Evolutionary conservation across 1,140 invertebrate species (phyloP), one percentile per base, ranked within the genome.

Genomic region (Bombus ignitus): DNA sequence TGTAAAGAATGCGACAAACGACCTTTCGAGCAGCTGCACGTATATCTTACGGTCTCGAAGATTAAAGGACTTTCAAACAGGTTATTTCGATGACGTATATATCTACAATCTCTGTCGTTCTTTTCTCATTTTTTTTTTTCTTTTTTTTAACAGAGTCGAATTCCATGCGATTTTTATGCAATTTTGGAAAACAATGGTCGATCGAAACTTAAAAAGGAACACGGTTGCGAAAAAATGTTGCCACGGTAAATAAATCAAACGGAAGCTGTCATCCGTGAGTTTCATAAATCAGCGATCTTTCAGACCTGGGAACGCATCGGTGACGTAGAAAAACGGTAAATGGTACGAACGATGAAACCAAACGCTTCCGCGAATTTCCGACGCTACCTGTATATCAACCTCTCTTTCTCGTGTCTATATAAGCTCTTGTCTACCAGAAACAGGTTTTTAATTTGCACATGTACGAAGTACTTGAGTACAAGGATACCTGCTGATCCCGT

Each of bases 1-100:
- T 28, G 87, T 65, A 86, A 88, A 18, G 57, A 81, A 89, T 86
- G 83, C 81, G 86, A 86, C 74, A 72, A 89, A 91, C 81, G 85
- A 91, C 76, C 89, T 83, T 73, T 74, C 72, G 59, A 75, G 66
- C 85, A 80, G 59, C 59, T 18, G 47, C 18, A 53, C 18, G 47
- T 53, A 53, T 53, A 53, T 53, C 47, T 53, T 53, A 22, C 47
- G 47, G 47, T 47, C 70, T 62, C 47, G 75, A 88, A 81, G 88
- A 90, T 83, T 79, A 89, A 88, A 66, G 78, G 74, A 81, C 42
- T 83, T 81, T 87, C 47, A 44, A 44, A 35, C 25, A n/a, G 44
- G 28, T 18, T 39, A n/a, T n/a, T 75, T 59, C 62, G 47, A 28
- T 18, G 57, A 87, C 83, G 80, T 62, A 87, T 68, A 53, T 53